These are phyloP conservation scores for Geotria australis DNA, from an alignment of 2,797 vertebrate genomes.

Conservation along the genomic window DNA sequence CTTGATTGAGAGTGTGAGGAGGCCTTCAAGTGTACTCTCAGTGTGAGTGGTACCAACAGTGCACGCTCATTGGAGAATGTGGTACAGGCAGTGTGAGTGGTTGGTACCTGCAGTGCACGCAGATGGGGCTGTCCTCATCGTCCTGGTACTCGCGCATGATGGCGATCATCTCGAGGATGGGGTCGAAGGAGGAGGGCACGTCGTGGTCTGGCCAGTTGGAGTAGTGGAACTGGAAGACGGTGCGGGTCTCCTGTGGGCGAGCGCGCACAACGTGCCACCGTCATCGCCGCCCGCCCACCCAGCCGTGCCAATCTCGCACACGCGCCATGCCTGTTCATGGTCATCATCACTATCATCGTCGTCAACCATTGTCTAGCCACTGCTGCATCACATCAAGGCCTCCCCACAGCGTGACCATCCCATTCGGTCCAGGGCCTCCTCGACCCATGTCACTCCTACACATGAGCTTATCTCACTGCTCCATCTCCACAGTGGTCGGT, in stretches of 20 bases:
- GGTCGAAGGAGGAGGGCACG: slow-evolving; percentile 40
- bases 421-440: no score
- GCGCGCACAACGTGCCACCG: neutral
- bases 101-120: slow-evolving; percentile 75
- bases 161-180: slow-evolving; percentile 48
- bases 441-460: no score
- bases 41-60: no score
- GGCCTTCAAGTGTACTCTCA: no score
- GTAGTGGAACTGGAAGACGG: slow-evolving; percentile 59
- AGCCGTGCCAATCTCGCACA: neutral
- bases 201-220: slow-evolving; percentile 84
- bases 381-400: neutral
- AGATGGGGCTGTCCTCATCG: slow-evolving; percentile 33
- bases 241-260: slow-evolving; percentile 11
- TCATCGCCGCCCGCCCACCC: neutral
- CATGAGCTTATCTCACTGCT: no score
- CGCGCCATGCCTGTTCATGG: neutral
- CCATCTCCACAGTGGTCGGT: no score
- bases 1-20: no score
- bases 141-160: slow-evolving; percentile 41
- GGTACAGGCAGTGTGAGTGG: neutral
- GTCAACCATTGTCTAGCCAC: neutral
- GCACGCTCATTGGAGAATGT: no score
- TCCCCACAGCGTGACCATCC: no score
- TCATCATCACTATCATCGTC: neutral